A percentile compares a stretch with the other conserved stretches of the same genome.
These are phyloP conservation scores for Cantharis rufa DNA, from an alignment of 2,888 invertebrate genomes.

Conservation along the genomic window DNA sequence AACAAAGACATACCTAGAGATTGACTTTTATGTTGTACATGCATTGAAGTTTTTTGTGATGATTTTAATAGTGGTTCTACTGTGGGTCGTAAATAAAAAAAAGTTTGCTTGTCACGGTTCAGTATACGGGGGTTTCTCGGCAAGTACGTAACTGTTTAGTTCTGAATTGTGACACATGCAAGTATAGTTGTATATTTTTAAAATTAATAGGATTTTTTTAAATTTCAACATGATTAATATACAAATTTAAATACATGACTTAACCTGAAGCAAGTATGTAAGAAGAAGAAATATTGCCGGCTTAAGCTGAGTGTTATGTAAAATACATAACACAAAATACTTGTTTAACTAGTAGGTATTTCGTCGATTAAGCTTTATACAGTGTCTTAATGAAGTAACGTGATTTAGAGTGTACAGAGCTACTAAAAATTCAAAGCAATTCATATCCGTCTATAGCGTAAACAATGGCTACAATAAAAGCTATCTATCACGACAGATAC, in stretches of 20 bases:
- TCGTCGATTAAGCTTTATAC: slow-evolving; percentile 8
- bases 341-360: slow-evolving; percentile 16
- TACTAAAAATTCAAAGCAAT: slow-evolving; percentile 30
- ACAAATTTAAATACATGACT: neutral
- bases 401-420: slow-evolving; percentile 24
- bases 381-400: slow-evolving; percentile 24
- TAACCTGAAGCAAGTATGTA: neutral
- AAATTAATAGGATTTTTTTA: neutral
- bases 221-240: neutral
- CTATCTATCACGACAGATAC: slow-evolving; percentile 13
- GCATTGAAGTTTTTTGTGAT: neutral
- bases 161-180: neutral
- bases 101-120: neutral
- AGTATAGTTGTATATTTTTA: neutral
- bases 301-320: neutral
- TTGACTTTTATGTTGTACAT: neutral
- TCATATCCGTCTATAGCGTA: slow-evolving; percentile 24
- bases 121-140: neutral
- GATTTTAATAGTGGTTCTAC: neutral
- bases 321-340: slow-evolving; percentile 7
- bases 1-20: neutral
- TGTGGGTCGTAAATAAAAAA: neutral
- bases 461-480: slow-evolving; percentile 22
- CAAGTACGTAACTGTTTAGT: neutral
- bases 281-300: neutral